Conservation (phyloP, 2,888 invertebrate genomes). For the Ferdinandea cuprea region DNA sequence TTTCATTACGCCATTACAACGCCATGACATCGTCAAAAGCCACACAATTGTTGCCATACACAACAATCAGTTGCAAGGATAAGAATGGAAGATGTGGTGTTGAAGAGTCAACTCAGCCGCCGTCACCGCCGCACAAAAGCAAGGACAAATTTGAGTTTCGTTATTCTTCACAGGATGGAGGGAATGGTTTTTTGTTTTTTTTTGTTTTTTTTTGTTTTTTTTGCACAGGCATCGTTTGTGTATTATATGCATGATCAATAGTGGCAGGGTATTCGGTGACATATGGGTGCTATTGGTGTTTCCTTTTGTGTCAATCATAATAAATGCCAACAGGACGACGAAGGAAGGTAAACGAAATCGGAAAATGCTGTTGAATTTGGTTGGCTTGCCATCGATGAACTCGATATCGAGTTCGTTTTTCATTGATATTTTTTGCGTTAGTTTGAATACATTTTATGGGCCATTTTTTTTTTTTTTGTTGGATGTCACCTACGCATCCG, state of each 20-base stretch:
- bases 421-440: not conserved
- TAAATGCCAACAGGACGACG: constrained; percentile 16
- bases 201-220: not conserved
- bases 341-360: constrained; percentile 5
- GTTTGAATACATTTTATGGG: no score
- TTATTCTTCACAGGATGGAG: not conserved
- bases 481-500: constrained; percentile 42
- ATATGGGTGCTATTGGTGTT: not conserved
- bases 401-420: constrained; percentile 10
- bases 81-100: constrained; percentile 24
- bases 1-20: constrained; percentile 30
- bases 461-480: no score
- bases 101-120: constrained; percentile 3
- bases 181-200: not conserved
- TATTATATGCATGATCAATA: no score
- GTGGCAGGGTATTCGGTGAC: constrained; percentile 11
- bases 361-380: constrained; percentile 9
- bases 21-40: constrained; percentile 21
- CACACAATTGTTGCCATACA: constrained; percentile 49
- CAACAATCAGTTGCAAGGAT: constrained; percentile 45
- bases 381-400: constrained; percentile 4
- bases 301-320: not conserved
- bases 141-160: constrained; percentile 4
- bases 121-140: no score
- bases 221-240: no score